Percentiles rank a stretch among this genome's conserved stretches.
Evolutionary conservation across 2,888 invertebrate species (phyloP).

Genomic region (Drosophila silvestris): DNA sequence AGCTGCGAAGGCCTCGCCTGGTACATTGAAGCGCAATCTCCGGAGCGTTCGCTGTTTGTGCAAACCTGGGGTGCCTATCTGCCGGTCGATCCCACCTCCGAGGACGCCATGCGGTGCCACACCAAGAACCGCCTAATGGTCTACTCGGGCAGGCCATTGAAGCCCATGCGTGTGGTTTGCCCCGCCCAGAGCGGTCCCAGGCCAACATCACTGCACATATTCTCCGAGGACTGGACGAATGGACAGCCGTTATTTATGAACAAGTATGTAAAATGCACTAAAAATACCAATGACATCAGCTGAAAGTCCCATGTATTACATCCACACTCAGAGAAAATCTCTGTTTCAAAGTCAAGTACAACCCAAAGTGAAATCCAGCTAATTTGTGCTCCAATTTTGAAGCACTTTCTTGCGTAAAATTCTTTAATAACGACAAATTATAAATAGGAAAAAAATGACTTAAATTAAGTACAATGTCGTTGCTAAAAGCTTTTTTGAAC

Average conservation of each 20-base stretch:
- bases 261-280: constrained; percentile 81
- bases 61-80: constrained; percentile 93
- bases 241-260: constrained; percentile 84
- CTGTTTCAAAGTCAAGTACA: neutral
- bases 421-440: neutral
- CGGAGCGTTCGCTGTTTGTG: constrained; percentile 92
- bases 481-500: too few species aligned
- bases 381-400: neutral
- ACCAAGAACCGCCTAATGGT: constrained; percentile 92
- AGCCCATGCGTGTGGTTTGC: constrained; percentile 88
- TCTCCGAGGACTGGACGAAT: constrained; percentile 91
- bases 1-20: constrained; percentile 88
- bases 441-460: neutral
- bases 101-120: constrained; percentile 89
- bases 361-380: neutral
- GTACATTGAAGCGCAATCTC: constrained; percentile 91
- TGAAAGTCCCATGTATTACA: neutral
- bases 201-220: constrained; percentile 90
- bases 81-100: constrained; percentile 87
- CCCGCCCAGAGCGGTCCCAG: constrained; percentile 89
- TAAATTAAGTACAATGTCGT: neutral
- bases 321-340: neutral
- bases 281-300: neutral
- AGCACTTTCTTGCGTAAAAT: neutral
- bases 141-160: constrained; percentile 90